Percentiles rank a stretch among this genome's conserved stretches.
phyloP scores from a whole-genome alignment of 2,888 invertebrate species.

The Neoascia interrupta region DNA sequence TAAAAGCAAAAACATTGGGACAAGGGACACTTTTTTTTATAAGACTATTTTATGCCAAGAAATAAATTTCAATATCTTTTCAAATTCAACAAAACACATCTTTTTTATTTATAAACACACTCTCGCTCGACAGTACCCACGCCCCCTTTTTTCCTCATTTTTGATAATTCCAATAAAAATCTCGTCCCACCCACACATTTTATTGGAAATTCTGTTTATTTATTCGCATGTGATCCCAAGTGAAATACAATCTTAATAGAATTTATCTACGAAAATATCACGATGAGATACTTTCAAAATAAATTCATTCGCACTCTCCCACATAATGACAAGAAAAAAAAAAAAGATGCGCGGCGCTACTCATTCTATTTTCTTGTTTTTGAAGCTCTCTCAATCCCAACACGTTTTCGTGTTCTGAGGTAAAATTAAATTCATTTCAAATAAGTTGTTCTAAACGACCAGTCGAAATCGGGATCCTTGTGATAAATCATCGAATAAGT shows the following conservation, averaged over 20 bases:
- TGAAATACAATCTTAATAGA: constrained; percentile 54
- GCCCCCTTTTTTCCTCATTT: too few species aligned
- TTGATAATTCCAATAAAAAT: neutral
- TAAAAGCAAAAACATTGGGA: too few species aligned
- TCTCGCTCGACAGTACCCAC: too few species aligned
- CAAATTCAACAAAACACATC: neutral
- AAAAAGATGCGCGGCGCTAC: constrained; percentile 16
- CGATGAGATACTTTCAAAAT: constrained; percentile 31
- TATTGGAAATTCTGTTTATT: constrained; percentile 41
- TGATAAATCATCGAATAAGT: neutral
- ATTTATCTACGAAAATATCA: constrained; percentile 50
- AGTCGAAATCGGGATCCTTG: constrained; percentile 19
- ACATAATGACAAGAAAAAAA: constrained; percentile 57
- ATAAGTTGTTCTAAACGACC: constrained; percentile 41
- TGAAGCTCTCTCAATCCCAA: constrained; percentile 44
- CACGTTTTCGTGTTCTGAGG: constrained; percentile 30
- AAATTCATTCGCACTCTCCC: constrained; percentile 39
- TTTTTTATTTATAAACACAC: constrained; percentile 4
- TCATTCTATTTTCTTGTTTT: constrained; percentile 26
- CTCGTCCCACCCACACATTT: constrained; percentile 5
- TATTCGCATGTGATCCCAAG: constrained; percentile 35
- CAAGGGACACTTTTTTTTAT: too few species aligned
- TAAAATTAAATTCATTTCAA: constrained; percentile 45
- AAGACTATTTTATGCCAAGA: neutral
- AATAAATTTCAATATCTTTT: too few species aligned